Base-by-base conservation (phyloP, 2,797 vertebrate species). In the Enteromius argenteus region DNA sequence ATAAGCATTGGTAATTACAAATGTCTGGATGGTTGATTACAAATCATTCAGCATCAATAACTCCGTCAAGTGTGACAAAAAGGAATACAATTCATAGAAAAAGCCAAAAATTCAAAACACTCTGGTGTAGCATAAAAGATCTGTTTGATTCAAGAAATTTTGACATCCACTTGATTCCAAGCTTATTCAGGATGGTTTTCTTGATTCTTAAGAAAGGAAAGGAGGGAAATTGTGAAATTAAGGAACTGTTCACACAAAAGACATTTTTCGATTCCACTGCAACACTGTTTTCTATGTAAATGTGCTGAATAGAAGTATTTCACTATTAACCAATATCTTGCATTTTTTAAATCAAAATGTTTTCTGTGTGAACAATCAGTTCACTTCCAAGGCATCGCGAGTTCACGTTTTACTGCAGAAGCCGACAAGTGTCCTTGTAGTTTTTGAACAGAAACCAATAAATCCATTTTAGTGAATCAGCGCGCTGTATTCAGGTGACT, bases 21-120 rank as follows among this genome's bases (percentile, higher is more conserved):
- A 84, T 62, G 83, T 64, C 66, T 84, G 67, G 51, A 81, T 81
- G 67, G 46, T 72, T 81, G 75, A 79, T 79, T 84, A 84, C 75
- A 84, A 79, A 79, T 39, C 53, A 71, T 78, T 84, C 51, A 37
- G 27, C 51, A 17, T 78, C 75, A 79, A 51, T 79, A 79, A 79
- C 66, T 49, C 49, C 46, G 37, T 56, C 51, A 78, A 78, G 64
- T 69, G 51, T 68, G 37, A 69, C 51, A 44, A 30, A 42, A 67
- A 72, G 51, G 35, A 13, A 21, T 4, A 39, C 17, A 58, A 60
- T 58, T 42, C 15, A 42, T 8, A 10, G 46, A 30, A 46, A 23
- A n/a, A 7, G 35, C 7, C 46, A 15, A 11, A 17, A 30, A 32
- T 69, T 56, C 7, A 11, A 35, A 79, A 78, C 64, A 69, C 37